Base-by-base conservation (phyloP, 2,888 invertebrate species). In the Pheosia tremula region DNA sequence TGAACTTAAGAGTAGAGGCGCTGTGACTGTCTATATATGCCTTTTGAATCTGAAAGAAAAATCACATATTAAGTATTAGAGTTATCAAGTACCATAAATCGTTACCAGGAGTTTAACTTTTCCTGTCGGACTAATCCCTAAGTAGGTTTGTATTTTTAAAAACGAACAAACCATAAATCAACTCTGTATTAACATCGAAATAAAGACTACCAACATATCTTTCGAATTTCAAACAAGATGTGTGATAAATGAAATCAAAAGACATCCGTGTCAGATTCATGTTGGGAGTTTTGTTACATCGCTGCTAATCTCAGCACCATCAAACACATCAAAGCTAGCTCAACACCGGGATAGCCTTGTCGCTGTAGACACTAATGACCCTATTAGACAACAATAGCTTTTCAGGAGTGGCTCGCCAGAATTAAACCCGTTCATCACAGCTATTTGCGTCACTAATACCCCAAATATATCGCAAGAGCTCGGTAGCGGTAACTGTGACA, bases 361-460 rank as follows among this genome's bases (percentile, higher is more conserved):
- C 66, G 67, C 69, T 62, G 56, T 68, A 76, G 71, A 75, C 72
- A 73, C 77, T 77, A 80, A 75, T 78, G 76, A 80, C 79, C 24
- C 82, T 79, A 84, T 78, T 83, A 56, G 83, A 87, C 85, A 86
- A 91, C 88, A 90, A 91, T 89, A 89, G 87, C 78, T 75, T 72
- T 73, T 77, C 79, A 82, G 75, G 81, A 77, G 80, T 72, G 73
- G 74, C 74, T 81, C 74, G 88, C 88, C 89, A 89, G 85, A 92
- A 84, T 90, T 88, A 88, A 86, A 83, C 82, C 72, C 75, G 86
- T 88, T 87, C 85, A 90, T 87, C 86, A 86, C 82, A 80, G 81
- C 85, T 89, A 90, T 89, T 88, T 91, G 89, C 93, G 92, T 92
- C 93, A 93, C 85, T 87, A 87, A 87, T 88, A 88, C 86, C 83